Evolutionary conservation across 2,888 invertebrate species (phyloP).

Genomic region (Crossocerus cetratus): DNA sequence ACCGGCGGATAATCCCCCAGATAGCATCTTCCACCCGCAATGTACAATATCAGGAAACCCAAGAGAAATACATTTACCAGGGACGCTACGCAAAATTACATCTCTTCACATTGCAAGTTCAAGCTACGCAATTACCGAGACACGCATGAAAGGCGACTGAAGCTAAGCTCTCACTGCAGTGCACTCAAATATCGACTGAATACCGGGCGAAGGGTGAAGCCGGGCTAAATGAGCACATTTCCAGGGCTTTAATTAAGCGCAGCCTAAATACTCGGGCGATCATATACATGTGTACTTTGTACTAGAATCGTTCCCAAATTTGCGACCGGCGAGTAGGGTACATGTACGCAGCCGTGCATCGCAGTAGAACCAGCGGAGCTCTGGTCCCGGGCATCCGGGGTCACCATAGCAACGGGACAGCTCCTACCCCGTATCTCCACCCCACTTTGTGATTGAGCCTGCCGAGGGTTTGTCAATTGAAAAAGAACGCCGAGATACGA

Average conservation of each 20-base stretch:
- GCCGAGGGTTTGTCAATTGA: slow-evolving; percentile 35
- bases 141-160: neutral
- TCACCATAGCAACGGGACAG: slow-evolving; percentile 71
- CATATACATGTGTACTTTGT: neutral
- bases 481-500: neutral
- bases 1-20: too few relatives aligned
- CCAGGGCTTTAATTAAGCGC: slow-evolving; percentile 5
- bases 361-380: slow-evolving; percentile 52
- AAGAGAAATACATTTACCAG: too few relatives aligned
- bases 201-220: neutral
- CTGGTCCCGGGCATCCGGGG: slow-evolving; percentile 74
- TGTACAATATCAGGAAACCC: too few relatives aligned
- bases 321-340: slow-evolving; percentile 2
- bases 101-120: too few relatives aligned
- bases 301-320: neutral
- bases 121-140: too few relatives aligned
- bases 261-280: slow-evolving; percentile 4
- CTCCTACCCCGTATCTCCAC: slow-evolving; percentile 60
- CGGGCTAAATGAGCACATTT: neutral
- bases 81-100: too few relatives aligned
- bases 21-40: too few relatives aligned
- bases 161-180: neutral
- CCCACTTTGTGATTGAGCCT: slow-evolving; percentile 51
- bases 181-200: neutral
- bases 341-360: slow-evolving; percentile 20